Evolutionary conservation across 2,113 vertebrate genomes (phyloP).

Genomic region (Pteropus alecto): DNA sequence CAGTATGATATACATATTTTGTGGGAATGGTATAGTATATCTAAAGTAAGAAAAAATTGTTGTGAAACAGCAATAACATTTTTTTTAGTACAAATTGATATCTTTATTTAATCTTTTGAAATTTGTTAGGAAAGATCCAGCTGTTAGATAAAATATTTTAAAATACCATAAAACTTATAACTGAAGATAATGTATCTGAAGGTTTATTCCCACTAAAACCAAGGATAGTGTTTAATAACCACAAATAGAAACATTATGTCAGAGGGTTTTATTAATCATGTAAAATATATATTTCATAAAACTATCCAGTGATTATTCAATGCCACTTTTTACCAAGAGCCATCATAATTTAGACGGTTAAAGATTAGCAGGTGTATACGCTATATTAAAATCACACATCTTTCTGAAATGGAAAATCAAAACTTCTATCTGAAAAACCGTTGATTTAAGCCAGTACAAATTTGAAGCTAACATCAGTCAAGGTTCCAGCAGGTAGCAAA

Average conservation of each 20-base stretch:
- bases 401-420: neutral
- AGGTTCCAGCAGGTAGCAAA: neutral
- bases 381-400: neutral
- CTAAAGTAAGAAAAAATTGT: neutral
- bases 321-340: neutral
- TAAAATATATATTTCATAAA: conserved; percentile 11
- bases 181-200: neutral
- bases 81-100: conserved; percentile 29
- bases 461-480: neutral
- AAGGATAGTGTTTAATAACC: neutral
- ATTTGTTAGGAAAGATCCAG: neutral
- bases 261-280: neutral
- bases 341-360: neutral
- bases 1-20: neutral
- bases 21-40: neutral
- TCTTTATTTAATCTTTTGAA: neutral
- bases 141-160: neutral
- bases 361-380: neutral
- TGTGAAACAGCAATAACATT: neutral
- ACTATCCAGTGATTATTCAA: neutral
- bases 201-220: neutral
- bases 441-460: neutral
- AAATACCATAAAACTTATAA: neutral
- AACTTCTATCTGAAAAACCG: neutral
- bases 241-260: neutral